Conservation (phyloP, 2,113 vertebrate genomes). For the Pelecanoides urinatrix region DNA sequence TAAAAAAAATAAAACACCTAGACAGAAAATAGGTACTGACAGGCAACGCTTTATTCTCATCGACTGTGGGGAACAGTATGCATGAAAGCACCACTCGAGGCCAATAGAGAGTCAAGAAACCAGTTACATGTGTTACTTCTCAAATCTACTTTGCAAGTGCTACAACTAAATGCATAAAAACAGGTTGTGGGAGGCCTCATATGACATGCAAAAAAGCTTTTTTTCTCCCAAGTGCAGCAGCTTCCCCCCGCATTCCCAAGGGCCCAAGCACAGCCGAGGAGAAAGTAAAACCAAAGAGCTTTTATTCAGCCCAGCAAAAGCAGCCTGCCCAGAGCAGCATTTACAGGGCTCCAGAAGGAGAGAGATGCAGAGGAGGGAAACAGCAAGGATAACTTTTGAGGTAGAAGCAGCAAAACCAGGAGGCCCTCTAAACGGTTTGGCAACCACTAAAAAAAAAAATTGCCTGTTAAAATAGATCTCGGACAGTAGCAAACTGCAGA, state of each 20-base stretch:
- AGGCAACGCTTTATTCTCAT: not conserved
- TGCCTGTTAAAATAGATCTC: not conserved
- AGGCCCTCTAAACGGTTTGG: not conserved
- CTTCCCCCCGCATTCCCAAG: not conserved
- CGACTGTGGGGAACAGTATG: not conserved
- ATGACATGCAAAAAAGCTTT: not conserved
- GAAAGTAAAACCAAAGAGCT: not conserved
- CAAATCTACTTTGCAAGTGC: not conserved
- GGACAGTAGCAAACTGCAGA: not conserved
- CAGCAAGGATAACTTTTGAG: not conserved
- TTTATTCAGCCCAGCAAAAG: not conserved
- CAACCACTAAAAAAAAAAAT: not conserved
- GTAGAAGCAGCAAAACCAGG: not conserved
- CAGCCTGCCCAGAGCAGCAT: not conserved
- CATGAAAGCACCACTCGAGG: not conserved
- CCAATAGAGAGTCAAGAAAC: not conserved
- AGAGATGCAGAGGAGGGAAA: not conserved
- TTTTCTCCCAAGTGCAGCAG: not conserved
- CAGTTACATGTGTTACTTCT: not conserved
- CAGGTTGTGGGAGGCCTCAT: not conserved
- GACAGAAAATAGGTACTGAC: not conserved
- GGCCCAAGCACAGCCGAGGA: not conserved
- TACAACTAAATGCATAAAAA: not conserved
- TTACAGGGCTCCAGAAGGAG: not conserved
- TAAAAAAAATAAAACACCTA: not conserved